These are phyloP conservation scores for Chrysochloris asiatica DNA, from an alignment of 2,113 vertebrate genomes.

Conservation along the genomic window DNA sequence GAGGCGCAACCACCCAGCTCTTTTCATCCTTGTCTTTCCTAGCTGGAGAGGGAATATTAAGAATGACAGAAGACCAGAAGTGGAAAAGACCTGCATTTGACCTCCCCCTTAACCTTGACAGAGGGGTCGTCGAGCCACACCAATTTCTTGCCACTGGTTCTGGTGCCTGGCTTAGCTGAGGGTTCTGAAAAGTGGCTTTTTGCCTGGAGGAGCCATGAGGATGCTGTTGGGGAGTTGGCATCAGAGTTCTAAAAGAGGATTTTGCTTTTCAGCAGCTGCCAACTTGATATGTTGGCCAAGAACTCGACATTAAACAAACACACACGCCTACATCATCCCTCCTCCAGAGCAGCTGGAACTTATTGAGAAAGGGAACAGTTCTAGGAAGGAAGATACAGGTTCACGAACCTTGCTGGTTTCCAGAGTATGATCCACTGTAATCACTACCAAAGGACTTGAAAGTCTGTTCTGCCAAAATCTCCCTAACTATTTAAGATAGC, in stretches of 20 bases:
- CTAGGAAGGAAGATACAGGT: not conserved
- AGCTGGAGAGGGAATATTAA: not conserved
- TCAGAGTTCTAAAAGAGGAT: not conserved
- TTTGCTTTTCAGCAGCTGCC: slow-evolving; percentile 40
- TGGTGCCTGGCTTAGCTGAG: not conserved
- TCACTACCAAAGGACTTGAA: not conserved
- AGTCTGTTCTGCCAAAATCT: not conserved
- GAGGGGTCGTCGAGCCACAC: not conserved
- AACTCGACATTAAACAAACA: slow-evolving; percentile 46
- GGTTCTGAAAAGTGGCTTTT: not conserved
- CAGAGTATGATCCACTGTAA: not conserved
- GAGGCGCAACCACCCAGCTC: rapidly evolving
- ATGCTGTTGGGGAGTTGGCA: not conserved
- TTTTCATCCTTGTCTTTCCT: not conserved
- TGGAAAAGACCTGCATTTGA: not conserved
- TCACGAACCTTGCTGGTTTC: not conserved
- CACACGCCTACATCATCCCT: not conserved
- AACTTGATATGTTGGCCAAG: slow-evolving; percentile 28
- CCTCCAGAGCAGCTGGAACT: not conserved
- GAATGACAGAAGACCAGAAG: not conserved
- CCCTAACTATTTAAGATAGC: not conserved
- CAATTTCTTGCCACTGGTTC: not conserved
- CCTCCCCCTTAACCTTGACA: not conserved
- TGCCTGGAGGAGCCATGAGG: not conserved
- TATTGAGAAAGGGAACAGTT: not conserved